Evolutionary conservation across 2,797 vertebrate species (phyloP).

Genomic region (Hyperoplus lanceolatus): DNA sequence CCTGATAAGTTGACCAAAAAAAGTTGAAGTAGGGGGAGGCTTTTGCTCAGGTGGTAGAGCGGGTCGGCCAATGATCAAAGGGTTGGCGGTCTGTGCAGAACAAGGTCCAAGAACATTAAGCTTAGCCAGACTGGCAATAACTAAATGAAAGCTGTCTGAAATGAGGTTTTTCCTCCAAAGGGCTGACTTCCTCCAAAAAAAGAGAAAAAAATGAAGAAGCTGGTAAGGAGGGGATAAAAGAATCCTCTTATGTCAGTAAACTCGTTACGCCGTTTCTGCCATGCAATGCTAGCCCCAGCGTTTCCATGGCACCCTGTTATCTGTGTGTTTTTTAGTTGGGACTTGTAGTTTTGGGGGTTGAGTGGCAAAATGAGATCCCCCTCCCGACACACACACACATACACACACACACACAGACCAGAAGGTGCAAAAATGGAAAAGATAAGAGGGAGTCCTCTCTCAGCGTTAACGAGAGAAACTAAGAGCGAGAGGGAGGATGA

Average conservation of each 20-base stretch:
- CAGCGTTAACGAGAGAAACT: slow-evolving; percentile 61
- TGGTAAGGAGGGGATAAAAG: slow-evolving; percentile 76
- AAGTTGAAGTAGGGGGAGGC: neutral
- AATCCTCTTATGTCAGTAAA: slow-evolving; percentile 85
- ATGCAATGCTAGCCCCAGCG: slow-evolving; percentile 74
- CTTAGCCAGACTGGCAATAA: slow-evolving; percentile 34
- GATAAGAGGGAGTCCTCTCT: slow-evolving; percentile 80
- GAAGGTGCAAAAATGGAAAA: slow-evolving; percentile 61
- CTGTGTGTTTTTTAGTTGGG: slow-evolving; percentile 71
- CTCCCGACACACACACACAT: neutral
- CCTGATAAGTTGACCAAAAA: neutral
- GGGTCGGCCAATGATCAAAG: too few species aligned
- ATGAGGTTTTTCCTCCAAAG: slow-evolving; percentile 72
- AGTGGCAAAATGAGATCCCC: slow-evolving; percentile 66
- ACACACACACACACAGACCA: slow-evolving; percentile 31
- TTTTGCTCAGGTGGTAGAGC: too few species aligned
- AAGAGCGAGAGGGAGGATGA: slow-evolving; percentile 26
- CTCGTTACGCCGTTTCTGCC: slow-evolving; percentile 67
- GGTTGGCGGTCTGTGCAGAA: slow-evolving; percentile 20
- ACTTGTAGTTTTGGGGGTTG: slow-evolving; percentile 70
- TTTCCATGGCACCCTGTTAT: slow-evolving; percentile 76
- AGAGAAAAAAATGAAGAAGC: slow-evolving; percentile 48
- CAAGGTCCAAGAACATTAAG: slow-evolving; percentile 45
- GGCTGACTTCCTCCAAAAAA: slow-evolving; percentile 74
- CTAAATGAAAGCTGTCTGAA: slow-evolving; percentile 71